Evolutionary conservation across 2,797 vertebrate species (phyloP).

Genomic region (Xerus rutilus): DNA sequence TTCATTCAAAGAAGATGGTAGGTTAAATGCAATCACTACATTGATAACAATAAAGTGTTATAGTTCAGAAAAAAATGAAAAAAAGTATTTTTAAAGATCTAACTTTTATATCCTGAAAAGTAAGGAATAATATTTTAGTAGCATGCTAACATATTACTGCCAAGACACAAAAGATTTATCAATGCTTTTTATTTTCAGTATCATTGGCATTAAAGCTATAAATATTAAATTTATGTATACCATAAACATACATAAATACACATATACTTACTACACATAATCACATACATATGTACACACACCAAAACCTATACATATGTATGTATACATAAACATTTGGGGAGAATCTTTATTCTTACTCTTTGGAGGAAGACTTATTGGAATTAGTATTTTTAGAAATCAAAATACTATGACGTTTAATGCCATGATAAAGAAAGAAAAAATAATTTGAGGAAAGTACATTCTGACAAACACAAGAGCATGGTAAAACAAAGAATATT

Average conservation of each 20-base stretch:
- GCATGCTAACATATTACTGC: neutral
- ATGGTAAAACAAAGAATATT: neutral
- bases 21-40: neutral
- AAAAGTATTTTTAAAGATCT: neutral
- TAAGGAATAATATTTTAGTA: neutral
- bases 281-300: neutral
- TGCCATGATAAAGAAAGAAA: neutral
- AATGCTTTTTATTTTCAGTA: neutral
- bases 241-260: neutral
- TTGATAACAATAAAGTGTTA: neutral
- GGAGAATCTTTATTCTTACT: neutral
- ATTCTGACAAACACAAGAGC: neutral
- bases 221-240: neutral
- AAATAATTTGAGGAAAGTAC: conserved; percentile 4
- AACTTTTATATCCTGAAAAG: neutral
- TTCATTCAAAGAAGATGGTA: neutral
- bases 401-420: neutral
- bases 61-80: neutral
- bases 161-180: neutral
- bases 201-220: neutral
- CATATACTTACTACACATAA: neutral
- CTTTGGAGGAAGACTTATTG: neutral
- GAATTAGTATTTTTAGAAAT: neutral
- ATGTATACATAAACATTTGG: neutral
- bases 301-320: neutral